Percentiles rank a stretch among this genome's conserved stretches.
Evolutionary conservation across 2,888 invertebrate genomes (phyloP).

Genomic region (Tinea trinotella): DNA sequence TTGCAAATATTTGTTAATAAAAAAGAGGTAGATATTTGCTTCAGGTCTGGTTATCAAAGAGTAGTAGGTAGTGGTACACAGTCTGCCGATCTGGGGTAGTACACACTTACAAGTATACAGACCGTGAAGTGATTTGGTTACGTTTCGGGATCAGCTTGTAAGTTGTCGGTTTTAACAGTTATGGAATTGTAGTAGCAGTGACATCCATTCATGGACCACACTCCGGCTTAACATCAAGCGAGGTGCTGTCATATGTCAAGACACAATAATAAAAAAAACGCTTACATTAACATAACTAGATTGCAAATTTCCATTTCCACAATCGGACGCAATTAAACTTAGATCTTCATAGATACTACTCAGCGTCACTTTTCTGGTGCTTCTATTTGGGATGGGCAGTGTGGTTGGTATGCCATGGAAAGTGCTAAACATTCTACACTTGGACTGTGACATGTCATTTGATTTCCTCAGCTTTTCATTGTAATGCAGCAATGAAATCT

Average conservation of each 20-base stretch:
- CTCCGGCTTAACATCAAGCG: background rate
- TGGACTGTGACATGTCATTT: conserved; percentile 34
- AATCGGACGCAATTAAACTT: conserved; percentile 22
- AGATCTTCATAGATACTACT: conserved; percentile 39
- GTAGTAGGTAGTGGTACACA: too few species aligned
- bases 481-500: conserved; percentile 37
- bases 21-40: too few species aligned
- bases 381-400: conserved; percentile 24
- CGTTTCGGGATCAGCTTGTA: too few species aligned
- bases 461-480: conserved; percentile 47
- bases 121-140: too few species aligned
- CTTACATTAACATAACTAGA: conserved; percentile 20
- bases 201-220: background rate
- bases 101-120: too few species aligned
- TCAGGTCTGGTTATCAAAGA: too few species aligned
- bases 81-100: too few species aligned
- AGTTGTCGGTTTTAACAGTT: too few species aligned
- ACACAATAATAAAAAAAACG: conserved; percentile 3
- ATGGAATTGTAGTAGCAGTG: too few species aligned
- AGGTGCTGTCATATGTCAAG: background rate
- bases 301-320: background rate
- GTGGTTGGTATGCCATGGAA: conserved; percentile 41
- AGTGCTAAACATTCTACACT: conserved; percentile 45
- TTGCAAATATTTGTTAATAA: too few species aligned
- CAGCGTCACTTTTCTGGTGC: conserved; percentile 28